Percentiles rank a stretch among this genome's conserved stretches.
These are phyloP conservation scores for Dermatophagoides farinae DNA, from an alignment of 1,140 invertebrate species.

Conservation along the genomic window DNA sequence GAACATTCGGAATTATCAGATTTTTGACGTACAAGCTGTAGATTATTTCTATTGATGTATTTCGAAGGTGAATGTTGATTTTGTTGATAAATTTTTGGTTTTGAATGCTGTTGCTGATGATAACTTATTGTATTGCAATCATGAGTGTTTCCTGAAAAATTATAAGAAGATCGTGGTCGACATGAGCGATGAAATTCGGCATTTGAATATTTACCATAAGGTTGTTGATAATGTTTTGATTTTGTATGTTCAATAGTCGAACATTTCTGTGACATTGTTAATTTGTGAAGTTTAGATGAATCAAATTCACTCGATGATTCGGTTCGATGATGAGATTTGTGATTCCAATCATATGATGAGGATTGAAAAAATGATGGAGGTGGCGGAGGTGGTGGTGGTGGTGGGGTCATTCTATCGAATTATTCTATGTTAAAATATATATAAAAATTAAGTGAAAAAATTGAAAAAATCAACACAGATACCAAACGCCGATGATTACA, in stretches of 20 bases:
- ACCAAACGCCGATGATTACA: neutral
- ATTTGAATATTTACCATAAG: too few species aligned
- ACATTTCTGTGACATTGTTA: too few species aligned
- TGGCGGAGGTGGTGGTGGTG: neutral
- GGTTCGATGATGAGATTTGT: neutral
- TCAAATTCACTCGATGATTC: too few species aligned
- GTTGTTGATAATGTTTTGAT: neutral
- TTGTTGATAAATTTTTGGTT: neutral
- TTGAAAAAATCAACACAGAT: neutral
- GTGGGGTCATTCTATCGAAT: neutral
- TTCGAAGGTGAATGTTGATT: neutral
- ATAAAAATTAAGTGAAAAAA: neutral
- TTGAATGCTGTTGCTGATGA: neutral
- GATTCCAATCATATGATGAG: neutral
- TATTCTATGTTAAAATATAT: neutral
- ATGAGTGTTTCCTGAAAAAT: neutral
- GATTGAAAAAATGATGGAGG: constrained; percentile 1
- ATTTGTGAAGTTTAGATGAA: too few species aligned
- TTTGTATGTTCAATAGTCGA: too few species aligned
- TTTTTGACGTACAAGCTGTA: neutral
- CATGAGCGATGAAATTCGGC: too few species aligned
- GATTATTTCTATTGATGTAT: neutral
- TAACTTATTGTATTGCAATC: neutral
- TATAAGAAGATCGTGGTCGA: neutral
- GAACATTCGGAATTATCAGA: neutral